Conservation (phyloP, 2,888 invertebrate species). For the Pandemis corylana region DNA sequence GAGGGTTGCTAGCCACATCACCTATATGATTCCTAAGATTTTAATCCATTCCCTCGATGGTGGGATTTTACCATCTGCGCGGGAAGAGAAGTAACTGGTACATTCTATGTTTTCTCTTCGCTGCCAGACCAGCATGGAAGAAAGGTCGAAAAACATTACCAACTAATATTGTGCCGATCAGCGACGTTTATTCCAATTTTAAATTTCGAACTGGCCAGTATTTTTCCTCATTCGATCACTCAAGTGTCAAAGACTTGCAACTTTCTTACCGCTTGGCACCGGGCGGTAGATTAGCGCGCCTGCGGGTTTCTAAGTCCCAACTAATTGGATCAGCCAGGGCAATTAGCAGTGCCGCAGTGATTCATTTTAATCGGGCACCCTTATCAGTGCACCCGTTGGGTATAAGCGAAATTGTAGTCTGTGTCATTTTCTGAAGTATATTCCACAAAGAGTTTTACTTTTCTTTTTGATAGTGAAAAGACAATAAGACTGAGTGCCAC, state of each 20-base stretch:
- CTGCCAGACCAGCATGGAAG: too few relatives aligned
- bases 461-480: too few relatives aligned
- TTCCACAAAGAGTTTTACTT: neutral
- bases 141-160: too few relatives aligned
- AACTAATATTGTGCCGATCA: too few relatives aligned
- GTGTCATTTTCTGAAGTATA: neutral
- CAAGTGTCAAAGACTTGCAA: conserved; percentile 21
- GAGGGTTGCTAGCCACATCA: too few relatives aligned
- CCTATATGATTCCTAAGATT: too few relatives aligned
- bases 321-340: conserved; percentile 83
- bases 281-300: conserved; percentile 55
- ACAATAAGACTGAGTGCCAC: too few relatives aligned
- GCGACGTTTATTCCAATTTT: neutral
- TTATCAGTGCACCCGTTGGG: conserved; percentile 67
- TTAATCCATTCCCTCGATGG: too few relatives aligned
- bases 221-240: conserved; percentile 7
- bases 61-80: too few relatives aligned
- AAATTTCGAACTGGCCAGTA: neutral
- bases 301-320: conserved; percentile 81
- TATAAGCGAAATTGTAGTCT: conserved; percentile 42
- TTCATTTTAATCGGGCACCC: conserved; percentile 83
- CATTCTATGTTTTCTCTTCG: too few relatives aligned
- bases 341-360: conserved; percentile 81
- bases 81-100: too few relatives aligned
- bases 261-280: conserved; percentile 47